These are phyloP conservation scores for Drosophila melanosoma DNA, from an alignment of 2,888 invertebrate genomes.

Conservation along the genomic window DNA sequence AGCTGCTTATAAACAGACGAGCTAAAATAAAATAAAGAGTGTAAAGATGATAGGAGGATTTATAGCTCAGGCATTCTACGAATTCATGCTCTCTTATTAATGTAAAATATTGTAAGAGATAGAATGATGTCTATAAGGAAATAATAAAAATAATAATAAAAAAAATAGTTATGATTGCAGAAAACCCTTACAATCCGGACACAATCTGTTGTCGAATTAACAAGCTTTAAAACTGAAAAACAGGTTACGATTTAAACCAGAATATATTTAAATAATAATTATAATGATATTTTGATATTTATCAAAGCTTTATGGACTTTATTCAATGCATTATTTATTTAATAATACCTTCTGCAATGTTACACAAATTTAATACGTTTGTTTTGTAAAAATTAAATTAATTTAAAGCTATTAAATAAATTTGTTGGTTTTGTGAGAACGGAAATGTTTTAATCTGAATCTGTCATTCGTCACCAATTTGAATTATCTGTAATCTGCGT, in stretches of 20 bases:
- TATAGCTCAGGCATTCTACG: conserved; percentile 3
- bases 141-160: background rate
- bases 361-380: background rate
- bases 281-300: background rate
- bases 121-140: background rate
- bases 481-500: conserved; percentile 48
- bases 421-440: conserved; percentile 6
- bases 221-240: background rate
- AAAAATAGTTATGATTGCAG: background rate
- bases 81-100: background rate
- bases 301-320: background rate
- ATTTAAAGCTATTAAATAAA: conserved; percentile 4
- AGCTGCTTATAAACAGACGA: background rate
- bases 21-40: background rate
- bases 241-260: background rate
- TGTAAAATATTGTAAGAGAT: background rate
- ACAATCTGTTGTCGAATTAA: background rate
- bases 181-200: background rate
- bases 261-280: background rate
- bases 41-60: background rate
- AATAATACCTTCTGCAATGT: background rate
- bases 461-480: conserved; percentile 14
- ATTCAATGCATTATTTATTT: background rate
- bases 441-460: conserved; percentile 16
- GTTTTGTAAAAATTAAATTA: background rate